phyloP scores from a whole-genome alignment of 2,888 invertebrate species.

The Sericinus montela region DNA sequence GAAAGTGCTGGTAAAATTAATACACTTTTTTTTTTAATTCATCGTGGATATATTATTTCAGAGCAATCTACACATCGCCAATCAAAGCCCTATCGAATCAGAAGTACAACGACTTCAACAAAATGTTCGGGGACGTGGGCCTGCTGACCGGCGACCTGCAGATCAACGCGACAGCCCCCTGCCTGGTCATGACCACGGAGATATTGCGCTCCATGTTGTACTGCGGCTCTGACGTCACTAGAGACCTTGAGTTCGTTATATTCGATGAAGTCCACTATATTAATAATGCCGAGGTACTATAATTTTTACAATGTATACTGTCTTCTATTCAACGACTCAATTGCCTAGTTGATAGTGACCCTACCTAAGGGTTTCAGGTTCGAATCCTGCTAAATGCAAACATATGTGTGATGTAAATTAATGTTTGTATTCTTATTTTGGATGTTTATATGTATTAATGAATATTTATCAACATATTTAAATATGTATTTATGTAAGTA shows the following conservation, averaged over 20 bases:
- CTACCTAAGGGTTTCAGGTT: too few relatives aligned
- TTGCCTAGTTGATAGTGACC: too few relatives aligned
- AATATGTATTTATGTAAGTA: too few relatives aligned
- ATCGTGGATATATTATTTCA: conserved; percentile 30
- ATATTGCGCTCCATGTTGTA: conserved; percentile 98
- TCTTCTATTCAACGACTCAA: too few relatives aligned
- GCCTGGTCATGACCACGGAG: conserved; percentile 99
- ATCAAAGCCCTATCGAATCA: conserved; percentile 99
- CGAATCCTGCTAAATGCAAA: too few relatives aligned
- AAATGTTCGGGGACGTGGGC: conserved; percentile 94
- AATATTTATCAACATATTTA: too few relatives aligned
- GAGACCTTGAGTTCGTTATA: conserved; percentile 98
- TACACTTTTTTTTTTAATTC: too few relatives aligned
- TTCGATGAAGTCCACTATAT: conserved; percentile 99
- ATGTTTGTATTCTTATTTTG: too few relatives aligned
- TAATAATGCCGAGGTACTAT: conserved; percentile 91
- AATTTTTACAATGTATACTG: neutral
- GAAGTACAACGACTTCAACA: conserved; percentile 98
- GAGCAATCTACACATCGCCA: conserved; percentile 98
- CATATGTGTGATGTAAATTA: too few relatives aligned
- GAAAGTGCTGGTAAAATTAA: too few relatives aligned
- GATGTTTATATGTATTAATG: too few relatives aligned
- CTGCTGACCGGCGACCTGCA: conserved; percentile 97
- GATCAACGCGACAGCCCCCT: conserved; percentile 94
- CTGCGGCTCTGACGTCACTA: conserved; percentile 94